phyloP scores from a whole-genome alignment of 2,888 invertebrate species.

The Diadegma fenestrale region DNA sequence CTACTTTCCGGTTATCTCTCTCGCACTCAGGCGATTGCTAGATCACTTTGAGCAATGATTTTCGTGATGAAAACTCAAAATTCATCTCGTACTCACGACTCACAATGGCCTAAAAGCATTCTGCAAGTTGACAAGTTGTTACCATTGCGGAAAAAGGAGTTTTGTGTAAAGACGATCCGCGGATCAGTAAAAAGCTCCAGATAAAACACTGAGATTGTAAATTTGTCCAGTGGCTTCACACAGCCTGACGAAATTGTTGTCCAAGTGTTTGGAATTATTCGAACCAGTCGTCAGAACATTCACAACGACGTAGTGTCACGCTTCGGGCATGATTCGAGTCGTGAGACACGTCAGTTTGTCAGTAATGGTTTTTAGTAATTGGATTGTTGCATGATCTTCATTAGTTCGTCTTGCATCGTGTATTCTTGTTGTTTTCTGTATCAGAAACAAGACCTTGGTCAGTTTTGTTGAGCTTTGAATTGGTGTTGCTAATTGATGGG shows the following conservation, averaged over 20 bases:
- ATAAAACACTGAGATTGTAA: conserved; percentile 55
- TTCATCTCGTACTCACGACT: conserved; percentile 55
- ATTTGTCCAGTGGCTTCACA: conserved; percentile 53
- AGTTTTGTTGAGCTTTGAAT: conserved; percentile 25
- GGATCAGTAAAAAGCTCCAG: conserved; percentile 65
- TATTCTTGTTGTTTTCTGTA: conserved; percentile 22
- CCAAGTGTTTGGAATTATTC: conserved; percentile 74
- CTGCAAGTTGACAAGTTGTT: conserved; percentile 17
- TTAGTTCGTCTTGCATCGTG: background rate
- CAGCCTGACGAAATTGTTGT: conserved; percentile 60
- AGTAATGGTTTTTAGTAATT: conserved; percentile 42
- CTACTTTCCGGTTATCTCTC: no score
- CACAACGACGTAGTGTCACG: conserved; percentile 49
- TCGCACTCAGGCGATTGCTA: no score
- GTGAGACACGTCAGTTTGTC: conserved; percentile 53
- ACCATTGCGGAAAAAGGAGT: conserved; percentile 4
- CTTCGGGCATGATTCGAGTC: conserved; percentile 3
- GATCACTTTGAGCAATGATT: no score
- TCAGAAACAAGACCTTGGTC: conserved; percentile 29
- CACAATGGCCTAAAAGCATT: conserved; percentile 61
- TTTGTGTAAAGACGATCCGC: conserved; percentile 27
- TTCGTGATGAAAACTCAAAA: conserved; percentile 18
- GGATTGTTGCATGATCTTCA: conserved; percentile 30
- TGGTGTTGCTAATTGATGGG: background rate
- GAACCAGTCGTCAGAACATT: conserved; percentile 63